Conservation (phyloP, 2,888 invertebrate species). For the Oxyteleia sp. region DNA sequence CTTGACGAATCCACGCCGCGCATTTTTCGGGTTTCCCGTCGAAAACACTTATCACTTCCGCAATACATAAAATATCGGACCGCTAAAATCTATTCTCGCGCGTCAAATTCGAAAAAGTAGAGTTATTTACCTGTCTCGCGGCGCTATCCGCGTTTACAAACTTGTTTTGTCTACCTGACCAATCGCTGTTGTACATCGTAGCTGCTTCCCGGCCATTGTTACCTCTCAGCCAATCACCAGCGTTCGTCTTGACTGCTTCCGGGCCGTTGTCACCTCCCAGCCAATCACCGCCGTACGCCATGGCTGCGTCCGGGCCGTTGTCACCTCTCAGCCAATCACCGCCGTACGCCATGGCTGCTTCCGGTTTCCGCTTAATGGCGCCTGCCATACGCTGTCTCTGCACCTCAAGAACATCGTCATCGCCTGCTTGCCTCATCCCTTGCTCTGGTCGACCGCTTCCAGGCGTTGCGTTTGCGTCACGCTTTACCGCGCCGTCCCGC, state of each 20-base stretch:
- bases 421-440: background rate
- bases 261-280: background rate
- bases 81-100: background rate
- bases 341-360: background rate
- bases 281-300: background rate
- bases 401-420: too few species aligned
- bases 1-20: constrained; percentile 18
- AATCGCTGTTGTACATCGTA: background rate
- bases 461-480: background rate
- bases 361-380: background rate
- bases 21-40: constrained; percentile 16
- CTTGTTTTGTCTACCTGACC: background rate
- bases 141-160: background rate
- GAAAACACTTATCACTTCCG: constrained; percentile 4
- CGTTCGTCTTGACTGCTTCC: background rate
- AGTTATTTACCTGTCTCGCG: background rate
- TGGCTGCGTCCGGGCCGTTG: background rate
- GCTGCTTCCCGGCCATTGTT: constrained; percentile 4
- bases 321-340: background rate
- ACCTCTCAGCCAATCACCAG: background rate
- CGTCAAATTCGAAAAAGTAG: background rate
- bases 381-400: too few species aligned
- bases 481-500: constrained; percentile 5
- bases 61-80: background rate
- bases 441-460: constrained; percentile 8